Evolutionary conservation across 1,140 invertebrate genomes (phyloP).

Genomic region (Bicyclus anynana): DNA sequence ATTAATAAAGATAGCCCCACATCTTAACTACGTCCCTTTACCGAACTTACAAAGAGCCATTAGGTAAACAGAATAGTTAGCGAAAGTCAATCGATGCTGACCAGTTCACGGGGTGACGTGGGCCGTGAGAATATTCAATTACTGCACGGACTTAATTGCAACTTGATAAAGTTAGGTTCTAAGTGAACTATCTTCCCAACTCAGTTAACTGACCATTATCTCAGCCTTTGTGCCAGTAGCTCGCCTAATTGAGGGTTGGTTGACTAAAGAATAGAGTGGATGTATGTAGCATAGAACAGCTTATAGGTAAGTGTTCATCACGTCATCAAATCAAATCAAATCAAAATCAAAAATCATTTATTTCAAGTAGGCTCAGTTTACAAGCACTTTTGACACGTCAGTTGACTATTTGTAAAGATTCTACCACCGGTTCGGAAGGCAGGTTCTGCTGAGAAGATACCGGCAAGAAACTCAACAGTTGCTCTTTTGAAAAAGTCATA

Average conservation of each 20-base stretch:
- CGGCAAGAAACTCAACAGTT: too few species aligned
- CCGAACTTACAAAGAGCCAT: conserved; percentile 4
- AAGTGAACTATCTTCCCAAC: conserved; percentile 74
- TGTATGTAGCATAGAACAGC: background rate
- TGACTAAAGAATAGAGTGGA: conserved; percentile 30
- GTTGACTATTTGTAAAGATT: too few species aligned
- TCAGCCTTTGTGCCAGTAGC: conserved; percentile 67
- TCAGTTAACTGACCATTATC: conserved; percentile 74
- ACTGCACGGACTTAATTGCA: conserved; percentile 68
- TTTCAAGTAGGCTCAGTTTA: too few species aligned
- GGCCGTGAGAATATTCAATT: conserved; percentile 73
- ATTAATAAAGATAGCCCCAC: background rate
- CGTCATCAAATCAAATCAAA: too few species aligned
- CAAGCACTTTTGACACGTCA: too few species aligned
- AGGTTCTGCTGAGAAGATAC: too few species aligned
- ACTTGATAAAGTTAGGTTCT: conserved; percentile 71
- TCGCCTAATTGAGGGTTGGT: conserved; percentile 61
- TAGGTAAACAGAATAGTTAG: conserved; percentile 1
- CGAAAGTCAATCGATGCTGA: conserved; percentile 47
- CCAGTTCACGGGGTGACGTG: conserved; percentile 63
- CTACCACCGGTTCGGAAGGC: too few species aligned
- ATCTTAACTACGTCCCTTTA: background rate
- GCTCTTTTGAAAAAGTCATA: too few species aligned
- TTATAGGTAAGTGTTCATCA: too few species aligned
- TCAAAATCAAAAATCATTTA: too few species aligned